Percentiles rank a stretch among this genome's conserved stretches.
Conservation (phyloP, 2,113 vertebrate species). For the rabbit (Oryctolagus cuniculus) region mOryCun1.1 NC_091445.1:18556501-18557000, state of each 20-base stretch:
- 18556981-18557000: not conserved
- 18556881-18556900: conserved; percentile 41
- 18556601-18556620: conserved; percentile 31
- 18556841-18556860: not conserved
- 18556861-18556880: conserved; percentile 47
- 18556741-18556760: too few species aligned
- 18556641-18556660: conserved; percentile 10
- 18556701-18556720: too few species aligned
- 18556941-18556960: not conserved
- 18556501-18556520: conserved; percentile 49
- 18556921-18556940: conserved; percentile 11
- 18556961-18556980: conserved; percentile 22
- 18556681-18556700: too few species aligned
- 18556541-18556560: not conserved
- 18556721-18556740: too few species aligned
- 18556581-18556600: conserved; percentile 32
- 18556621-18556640: conserved; percentile 35
- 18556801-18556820: conserved; percentile 19
- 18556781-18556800: not conserved
- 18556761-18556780: too few species aligned
- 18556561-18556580: not conserved
- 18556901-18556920: not conserved
- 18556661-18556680: not conserved
- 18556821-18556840: conserved; percentile 38
- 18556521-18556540: conserved; percentile 42